These are phyloP conservation scores for Eudemis profundana DNA, from an alignment of 2,888 invertebrate genomes.

Conservation along the genomic window DNA sequence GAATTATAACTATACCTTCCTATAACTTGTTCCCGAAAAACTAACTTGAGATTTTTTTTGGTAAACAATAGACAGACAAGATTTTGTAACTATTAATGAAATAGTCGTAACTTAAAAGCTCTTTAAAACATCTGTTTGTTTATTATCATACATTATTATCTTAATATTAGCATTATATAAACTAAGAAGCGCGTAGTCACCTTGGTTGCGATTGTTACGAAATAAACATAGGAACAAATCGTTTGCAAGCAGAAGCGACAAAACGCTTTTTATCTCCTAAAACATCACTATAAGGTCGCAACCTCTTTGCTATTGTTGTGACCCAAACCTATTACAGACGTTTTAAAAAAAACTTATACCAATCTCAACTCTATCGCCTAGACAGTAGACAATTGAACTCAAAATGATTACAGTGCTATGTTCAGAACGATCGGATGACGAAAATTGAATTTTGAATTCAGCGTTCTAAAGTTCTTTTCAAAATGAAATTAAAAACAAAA, in stretches of 20 bases:
- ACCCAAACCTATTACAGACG: conserved; percentile 47
- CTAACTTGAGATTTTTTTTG: too few species aligned
- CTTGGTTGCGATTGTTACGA: conserved; percentile 31
- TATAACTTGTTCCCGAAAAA: too few species aligned
- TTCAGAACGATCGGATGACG: conserved; percentile 25
- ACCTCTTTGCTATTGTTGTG: conserved; percentile 55
- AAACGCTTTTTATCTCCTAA: conserved; percentile 51
- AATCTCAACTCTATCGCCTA: neutral
- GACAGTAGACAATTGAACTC: neutral
- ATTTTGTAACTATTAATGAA: too few species aligned
- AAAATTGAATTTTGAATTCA: conserved; percentile 48
- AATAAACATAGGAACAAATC: conserved; percentile 41
- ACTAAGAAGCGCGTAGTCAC: conserved; percentile 6
- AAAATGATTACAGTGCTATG: neutral
- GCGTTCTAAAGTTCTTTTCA: conserved; percentile 46
- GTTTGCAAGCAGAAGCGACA: conserved; percentile 56
- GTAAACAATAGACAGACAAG: too few species aligned
- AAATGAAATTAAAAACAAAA: conserved; percentile 45
- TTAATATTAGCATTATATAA: conserved; percentile 1
- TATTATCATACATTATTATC: neutral
- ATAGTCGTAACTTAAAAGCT: too few species aligned
- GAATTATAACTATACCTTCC: too few species aligned
- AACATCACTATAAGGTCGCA: conserved; percentile 52
- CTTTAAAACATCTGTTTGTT: neutral
- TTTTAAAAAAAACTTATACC: conserved; percentile 3